Base-by-base conservation (phyloP, 2,888 invertebrate species). In the Myopa tessellatipennis region DNA sequence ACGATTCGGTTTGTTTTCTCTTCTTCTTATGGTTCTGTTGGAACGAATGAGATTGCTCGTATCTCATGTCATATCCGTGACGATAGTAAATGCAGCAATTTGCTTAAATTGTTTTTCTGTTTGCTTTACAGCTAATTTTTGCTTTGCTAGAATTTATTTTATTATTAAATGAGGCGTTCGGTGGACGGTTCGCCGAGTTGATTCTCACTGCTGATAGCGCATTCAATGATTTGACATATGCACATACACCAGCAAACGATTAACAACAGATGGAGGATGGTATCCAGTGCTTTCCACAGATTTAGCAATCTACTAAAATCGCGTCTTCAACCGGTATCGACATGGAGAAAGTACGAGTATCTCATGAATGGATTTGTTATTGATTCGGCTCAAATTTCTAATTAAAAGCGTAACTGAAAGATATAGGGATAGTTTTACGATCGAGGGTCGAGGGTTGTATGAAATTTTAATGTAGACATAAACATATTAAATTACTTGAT, bases 261-360 rank as follows among this genome's bases (percentile, higher is more conserved):
- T n/a, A 58, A 58, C 26, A 26, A 26, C 58, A 5, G 58, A 16
- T 58, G 58, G 26, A 26, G 26, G 5, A 16, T 58, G 58, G 3
- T 58, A 5, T 58, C n/a, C n/a, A 58, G 6, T 16, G 18, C 18
- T 58, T 58, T n/a, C 58, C 58, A n/a, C 58, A 58, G 58, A 58
- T 58, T 3, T 18, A 58, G n/a, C 58, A 58, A 58, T 2, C 18
- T 58, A 12, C 58, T 6, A n/a, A 6, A 10, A n/a, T 58, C 58
- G 67, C 38, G 34, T 50, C 70, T 36, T 12, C 26, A 74, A 74
- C 74, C 74, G 65, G 74, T 74, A 74, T 74, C 18, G 26, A 26
- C 26, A 1, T 55, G 18, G 74, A 65, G 74, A 74, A 74, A 74
- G 74, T 73, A 73, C 55, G 36, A 63, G 18, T 63, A 65, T 26